Base-by-base conservation (phyloP, 2,113 vertebrate genomes). In the Poicephalus gulielmi region DNA sequence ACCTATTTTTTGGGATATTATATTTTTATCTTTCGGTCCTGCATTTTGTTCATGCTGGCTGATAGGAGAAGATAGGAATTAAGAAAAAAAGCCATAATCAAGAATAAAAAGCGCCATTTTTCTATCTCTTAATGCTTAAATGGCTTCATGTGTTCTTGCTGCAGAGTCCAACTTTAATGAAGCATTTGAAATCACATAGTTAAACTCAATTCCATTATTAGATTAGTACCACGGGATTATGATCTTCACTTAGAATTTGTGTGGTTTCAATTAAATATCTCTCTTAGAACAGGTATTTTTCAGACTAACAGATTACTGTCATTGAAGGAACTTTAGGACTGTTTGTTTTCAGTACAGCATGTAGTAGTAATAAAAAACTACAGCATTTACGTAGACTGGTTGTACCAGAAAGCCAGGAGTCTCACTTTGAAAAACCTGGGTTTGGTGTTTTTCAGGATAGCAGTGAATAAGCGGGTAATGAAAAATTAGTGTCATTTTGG, bases 391-490 rank as follows among this genome's bases (percentile, higher is more conserved):
- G 4, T 43, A 33, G 46, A 8, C 22, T 33, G 15, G 5, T 44
- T 70, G 9, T 70, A 8, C 62, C 18, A 67, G 55, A 71, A 64
- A 16, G 16, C 16, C 3, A 7, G 28, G 35, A 46, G 10, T 17
- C 31, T 86, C 11, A 4, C 25, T 79, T 33, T 16, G 57, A 50
- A 47, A 66, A 77, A 39, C 8, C 5, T 19, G 11, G 11, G 14
- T 37, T 52, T 49, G n/a, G 7, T 69, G 3, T 62, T 77, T 62
- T 64, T 69, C 17, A 17, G 39, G 31, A 5, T 30, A 31, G 39
- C 64, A 17, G 33, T 25, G 17, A 13, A 1, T 37, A 28, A 50
- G 7, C 0, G 1, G 20, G 12, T 11, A 2, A 1, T 27, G 44
- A 44, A 12, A 30, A 55, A 13, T 2, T 35, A 59, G 10, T 10